Evolutionary conservation across 2,113 vertebrate genomes (phyloP), one percentile per base, ranked within the genome.

Genomic region (Toxotes jaculatrix): DNA sequence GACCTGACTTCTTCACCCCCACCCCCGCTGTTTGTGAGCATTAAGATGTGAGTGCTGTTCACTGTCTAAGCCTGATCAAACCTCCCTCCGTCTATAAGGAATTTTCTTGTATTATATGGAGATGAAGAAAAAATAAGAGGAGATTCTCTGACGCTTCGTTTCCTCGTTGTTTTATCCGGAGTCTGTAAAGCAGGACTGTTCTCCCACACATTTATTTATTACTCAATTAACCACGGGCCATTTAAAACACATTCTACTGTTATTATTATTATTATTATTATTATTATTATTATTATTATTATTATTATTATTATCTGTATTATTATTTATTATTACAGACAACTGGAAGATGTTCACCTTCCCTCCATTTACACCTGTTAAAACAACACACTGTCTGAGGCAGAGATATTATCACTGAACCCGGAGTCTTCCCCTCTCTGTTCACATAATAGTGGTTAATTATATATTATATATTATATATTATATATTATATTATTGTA

Each of bases 1-100:
- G 80, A 82, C 80, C 86, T 8, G 59, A 77, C 73, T 51, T 4
- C 71, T 31, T 7, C 27, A 57, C 73, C 43, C 56, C 12, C 14
- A 11, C 56, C 53, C 42, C 55, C 60, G 8, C 42, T 32, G 45
- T 34, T 16, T n/a, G 31, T 60, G 43, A 4, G 38, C 23, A 66
- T 74, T 10, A 47, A 72, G 68, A 45, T 21, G 66, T 19, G 74
- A 63, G 56, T 6, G 40, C 9, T 21, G 1, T 1, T 47, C 32
- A 9, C 31, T 7, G n/a, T 5, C 31, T 23, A 27, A 27, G 36
- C 34, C 38, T 32, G 42, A n/a, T 21, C 0, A 13, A 38, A 65
- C 55, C 40, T 4, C 8, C 31, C 3, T 9, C 13, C 4, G 0
- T 5, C 27, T 53, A 71, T 68, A 19, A 7, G 49, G 12, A 55